These are phyloP conservation scores for Heliocidaris erythrogramma DNA, from an alignment of 35 echinoderm and acorn worm species.

Conservation along the genomic window DNA sequence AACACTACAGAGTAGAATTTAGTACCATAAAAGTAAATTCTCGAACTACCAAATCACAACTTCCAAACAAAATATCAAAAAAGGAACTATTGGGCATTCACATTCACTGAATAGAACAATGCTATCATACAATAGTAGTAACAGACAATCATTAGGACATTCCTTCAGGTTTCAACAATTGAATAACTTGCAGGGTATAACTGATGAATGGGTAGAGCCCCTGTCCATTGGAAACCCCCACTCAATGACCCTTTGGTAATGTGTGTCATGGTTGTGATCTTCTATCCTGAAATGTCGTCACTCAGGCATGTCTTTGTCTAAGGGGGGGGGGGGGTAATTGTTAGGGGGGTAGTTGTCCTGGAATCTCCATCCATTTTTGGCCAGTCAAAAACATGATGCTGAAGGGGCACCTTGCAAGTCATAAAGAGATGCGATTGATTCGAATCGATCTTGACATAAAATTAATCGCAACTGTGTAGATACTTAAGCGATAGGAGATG, in stretches of 20 bases:
- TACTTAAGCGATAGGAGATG: no score
- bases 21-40: background rate
- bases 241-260: background rate
- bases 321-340: no score
- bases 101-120: background rate
- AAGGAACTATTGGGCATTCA: background rate
- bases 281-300: background rate
- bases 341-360: no score
- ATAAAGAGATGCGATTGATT: no score
- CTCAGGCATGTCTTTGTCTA: no score
- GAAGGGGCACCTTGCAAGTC: no score
- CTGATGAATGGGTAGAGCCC: background rate
- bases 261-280: background rate
- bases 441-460: no score
- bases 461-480: no score
- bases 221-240: background rate
- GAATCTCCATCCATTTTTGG: no score
- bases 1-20: background rate
- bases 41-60: background rate
- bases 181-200: background rate
- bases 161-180: background rate
- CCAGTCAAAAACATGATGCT: no score
- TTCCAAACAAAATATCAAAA: background rate
- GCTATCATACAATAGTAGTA: background rate
- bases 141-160: background rate